Percentiles rank a stretch among this genome's conserved stretches.
Conservation (phyloP, 2,797 vertebrate species). For the Toxotes lorentzi region DNA sequence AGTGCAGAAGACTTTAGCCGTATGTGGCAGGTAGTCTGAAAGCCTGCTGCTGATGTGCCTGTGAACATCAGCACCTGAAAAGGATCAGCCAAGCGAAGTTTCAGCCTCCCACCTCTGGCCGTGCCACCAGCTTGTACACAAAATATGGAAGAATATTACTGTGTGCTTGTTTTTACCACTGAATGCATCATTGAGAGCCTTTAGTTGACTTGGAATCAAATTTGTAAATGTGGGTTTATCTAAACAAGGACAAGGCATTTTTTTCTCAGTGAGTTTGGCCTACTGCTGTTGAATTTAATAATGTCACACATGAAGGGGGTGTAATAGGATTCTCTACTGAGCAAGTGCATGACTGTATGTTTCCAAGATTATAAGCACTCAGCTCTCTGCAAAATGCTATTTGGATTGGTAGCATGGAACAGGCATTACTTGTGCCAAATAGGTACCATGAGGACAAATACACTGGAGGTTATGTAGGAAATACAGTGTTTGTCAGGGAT, state of each 20-base stretch:
- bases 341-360: constrained; percentile 12
- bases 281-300: constrained; percentile 25
- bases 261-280: not conserved
- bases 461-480: not conserved
- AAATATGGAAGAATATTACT: constrained; percentile 54
- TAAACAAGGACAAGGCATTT: constrained; percentile 1
- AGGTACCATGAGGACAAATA: not conserved
- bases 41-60: constrained; percentile 40
- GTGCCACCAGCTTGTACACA: constrained; percentile 47
- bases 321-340: constrained; percentile 39
- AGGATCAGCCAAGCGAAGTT: constrained; percentile 42
- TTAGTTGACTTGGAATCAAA: constrained; percentile 1
- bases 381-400: constrained; percentile 1
- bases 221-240: constrained; percentile 26
- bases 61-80: constrained; percentile 53
- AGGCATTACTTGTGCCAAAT: not conserved
- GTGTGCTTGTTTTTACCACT: constrained; percentile 20
- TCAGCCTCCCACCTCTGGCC: constrained; percentile 43
- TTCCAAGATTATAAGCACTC: constrained; percentile 7
- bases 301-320: constrained; percentile 33
- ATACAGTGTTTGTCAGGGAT: not conserved
- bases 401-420: constrained; percentile 9
- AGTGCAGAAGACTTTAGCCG: constrained; percentile 55
- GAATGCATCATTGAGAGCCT: constrained; percentile 3
- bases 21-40: constrained; percentile 58